Evolutionary conservation across 2,797 vertebrate species (phyloP).

Genomic region (Tapera naevia): DNA sequence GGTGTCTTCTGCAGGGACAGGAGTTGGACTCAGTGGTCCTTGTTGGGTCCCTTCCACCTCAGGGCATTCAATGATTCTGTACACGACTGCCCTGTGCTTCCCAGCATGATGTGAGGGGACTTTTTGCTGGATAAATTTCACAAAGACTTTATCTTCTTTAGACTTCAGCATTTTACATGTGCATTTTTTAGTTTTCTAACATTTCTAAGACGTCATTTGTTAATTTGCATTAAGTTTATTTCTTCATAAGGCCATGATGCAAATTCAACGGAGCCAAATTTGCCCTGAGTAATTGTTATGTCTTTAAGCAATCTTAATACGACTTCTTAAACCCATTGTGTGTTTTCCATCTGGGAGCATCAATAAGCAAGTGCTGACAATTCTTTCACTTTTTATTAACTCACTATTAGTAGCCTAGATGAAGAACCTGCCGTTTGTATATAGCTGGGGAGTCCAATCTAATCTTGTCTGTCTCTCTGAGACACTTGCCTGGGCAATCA

Average conservation of each 20-base stretch:
- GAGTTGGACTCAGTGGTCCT: too few species aligned
- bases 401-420: background rate
- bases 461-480: background rate
- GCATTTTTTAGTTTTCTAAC: background rate
- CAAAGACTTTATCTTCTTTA: background rate
- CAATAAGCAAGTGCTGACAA: slow-evolving; percentile 31
- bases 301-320: background rate
- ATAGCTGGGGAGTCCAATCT: background rate
- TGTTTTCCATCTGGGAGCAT: background rate
- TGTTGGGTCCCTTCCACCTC: too few species aligned
- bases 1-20: too few species aligned
- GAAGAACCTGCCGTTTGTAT: background rate
- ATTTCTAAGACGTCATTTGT: background rate
- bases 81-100: rapidly evolving
- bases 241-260: background rate
- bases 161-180: background rate
- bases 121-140: background rate
- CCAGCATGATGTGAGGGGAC: rapidly evolving
- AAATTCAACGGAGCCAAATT: background rate
- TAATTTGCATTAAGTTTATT: background rate
- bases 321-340: background rate
- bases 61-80: background rate
- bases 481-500: background rate
- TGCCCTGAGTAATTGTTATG: background rate
- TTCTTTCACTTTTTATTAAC: slow-evolving; percentile 44